Conservation (phyloP, 2,888 invertebrate species). For the Dicyrtomina minuta region DNA sequence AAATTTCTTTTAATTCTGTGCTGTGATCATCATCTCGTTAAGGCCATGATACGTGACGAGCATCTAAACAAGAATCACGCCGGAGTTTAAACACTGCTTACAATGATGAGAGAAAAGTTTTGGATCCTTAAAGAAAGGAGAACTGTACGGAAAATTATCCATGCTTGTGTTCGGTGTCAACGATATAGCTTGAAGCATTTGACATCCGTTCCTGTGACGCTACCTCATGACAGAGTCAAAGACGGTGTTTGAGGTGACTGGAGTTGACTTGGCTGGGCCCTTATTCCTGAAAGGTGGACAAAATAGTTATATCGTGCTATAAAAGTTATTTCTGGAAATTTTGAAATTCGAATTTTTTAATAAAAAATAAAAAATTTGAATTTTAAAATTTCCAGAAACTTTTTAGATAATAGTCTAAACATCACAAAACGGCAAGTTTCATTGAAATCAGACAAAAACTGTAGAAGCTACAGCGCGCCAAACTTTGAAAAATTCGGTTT, state of each 20-base stretch:
- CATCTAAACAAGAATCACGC: neutral
- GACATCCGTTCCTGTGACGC: too few relatives aligned
- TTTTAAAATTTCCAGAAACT: too few relatives aligned
- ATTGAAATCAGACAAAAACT: conserved; percentile 44
- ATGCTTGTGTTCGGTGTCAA: neutral
- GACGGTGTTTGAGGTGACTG: conserved; percentile 54
- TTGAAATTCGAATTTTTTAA: too few relatives aligned
- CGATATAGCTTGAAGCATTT: neutral
- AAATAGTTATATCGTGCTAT: conserved; percentile 55
- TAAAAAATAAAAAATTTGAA: too few relatives aligned
- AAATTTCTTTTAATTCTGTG: neutral
- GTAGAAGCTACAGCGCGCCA: too few relatives aligned
- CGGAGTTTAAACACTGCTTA: neutral
- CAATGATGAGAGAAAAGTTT: neutral
- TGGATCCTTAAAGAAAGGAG: neutral
- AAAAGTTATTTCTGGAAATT: too few relatives aligned
- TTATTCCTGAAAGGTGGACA: conserved; percentile 50
- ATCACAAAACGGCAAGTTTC: too few relatives aligned
- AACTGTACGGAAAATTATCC: neutral
- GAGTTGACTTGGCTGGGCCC: conserved; percentile 56
- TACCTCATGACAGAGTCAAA: conserved; percentile 54
- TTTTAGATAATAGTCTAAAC: too few relatives aligned
- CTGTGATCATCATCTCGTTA: neutral
- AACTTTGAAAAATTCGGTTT: too few relatives aligned
- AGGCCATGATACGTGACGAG: neutral